Conservation (phyloP, 2,888 invertebrate genomes). For the Dolichomitus sp. region DNA sequence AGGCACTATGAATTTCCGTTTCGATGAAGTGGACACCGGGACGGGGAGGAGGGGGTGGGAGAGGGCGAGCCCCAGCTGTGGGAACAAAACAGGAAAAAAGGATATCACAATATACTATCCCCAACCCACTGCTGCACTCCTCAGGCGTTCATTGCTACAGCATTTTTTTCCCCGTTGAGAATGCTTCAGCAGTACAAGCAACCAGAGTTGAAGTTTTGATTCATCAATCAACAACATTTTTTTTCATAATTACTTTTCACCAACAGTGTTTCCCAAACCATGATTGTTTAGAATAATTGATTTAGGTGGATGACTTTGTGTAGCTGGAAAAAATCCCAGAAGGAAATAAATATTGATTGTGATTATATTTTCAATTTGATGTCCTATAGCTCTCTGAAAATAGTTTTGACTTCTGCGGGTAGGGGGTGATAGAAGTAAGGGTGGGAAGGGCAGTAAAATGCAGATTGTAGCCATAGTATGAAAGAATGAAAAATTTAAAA, state of each 20-base stretch:
- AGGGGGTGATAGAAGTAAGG: too few species aligned
- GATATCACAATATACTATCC: neutral
- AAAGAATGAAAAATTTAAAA: too few species aligned
- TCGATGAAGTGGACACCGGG: constrained; percentile 55
- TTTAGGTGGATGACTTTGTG: neutral
- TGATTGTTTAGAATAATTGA: neutral
- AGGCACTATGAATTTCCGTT: constrained; percentile 49
- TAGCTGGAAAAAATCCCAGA: neutral
- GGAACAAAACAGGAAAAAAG: constrained; percentile 21
- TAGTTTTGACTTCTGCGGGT: too few species aligned
- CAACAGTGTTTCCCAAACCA: too few species aligned
- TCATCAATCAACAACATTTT: neutral
- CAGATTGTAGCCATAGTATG: too few species aligned
- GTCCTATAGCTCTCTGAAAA: too few species aligned
- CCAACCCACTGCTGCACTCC: neutral
- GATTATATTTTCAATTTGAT: too few species aligned
- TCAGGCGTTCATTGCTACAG: constrained; percentile 1
- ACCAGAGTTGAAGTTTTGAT: neutral
- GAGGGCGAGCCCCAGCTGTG: neutral
- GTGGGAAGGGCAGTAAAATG: too few species aligned
- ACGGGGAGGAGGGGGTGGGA: too few species aligned
- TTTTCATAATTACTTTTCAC: neutral
- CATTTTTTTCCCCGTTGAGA: constrained; percentile 16
- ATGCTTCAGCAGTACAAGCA: neutral
- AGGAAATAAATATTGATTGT: neutral